Base-by-base conservation (phyloP, 2,113 vertebrate genomes). In the Glaucomys volans region DNA sequence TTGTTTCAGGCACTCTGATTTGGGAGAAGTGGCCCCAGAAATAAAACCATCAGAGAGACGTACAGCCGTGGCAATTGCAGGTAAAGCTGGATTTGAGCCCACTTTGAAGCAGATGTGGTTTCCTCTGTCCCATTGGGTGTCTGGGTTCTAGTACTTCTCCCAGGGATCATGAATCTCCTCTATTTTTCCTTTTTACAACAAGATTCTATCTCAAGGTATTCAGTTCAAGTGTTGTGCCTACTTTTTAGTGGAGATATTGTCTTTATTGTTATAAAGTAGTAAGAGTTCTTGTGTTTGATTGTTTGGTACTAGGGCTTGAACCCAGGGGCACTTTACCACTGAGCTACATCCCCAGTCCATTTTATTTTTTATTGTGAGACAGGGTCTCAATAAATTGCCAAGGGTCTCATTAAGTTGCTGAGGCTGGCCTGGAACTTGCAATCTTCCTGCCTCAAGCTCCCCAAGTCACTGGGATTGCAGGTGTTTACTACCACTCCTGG, bases 1-100 rank as follows among this genome's bases (percentile, higher is more conserved):
- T 90, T 92, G 28, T 97, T 97, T 92, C 92, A 98, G 98, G 42
- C 96, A 85, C n/a, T 95, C 98, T 92, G 97, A 97, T 75, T 81
- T 97, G 87, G 97, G 91, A 97, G 97, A 97, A 85, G 97, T 97
- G 82, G 42, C 90, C 66, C 85, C 97, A 81, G 98, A 97, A 96
- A 89, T 96, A 92, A 97, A 98, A 93, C 54, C 84, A 16, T 94
- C 98, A 30, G 97, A 97, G 76, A 95, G 93, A 94, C 92, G 59
- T 77, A 80, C 97, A 66, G 88, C 97, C 0, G 95, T 97, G 95
- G 97, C 96, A 10, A 95, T 96, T 83, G 92, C 97, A 97, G 98
- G 98, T 98, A 95, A 94, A n/a, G 42, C 12, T 47, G 80, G n/a
- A 28, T n/a, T 4, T 4, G 74, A 47, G 6, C 26, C 42, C 1